These are phyloP conservation scores for Steinernema feltiae DNA, from an alignment of 1,140 invertebrate genomes.

Conservation along the genomic window DNA sequence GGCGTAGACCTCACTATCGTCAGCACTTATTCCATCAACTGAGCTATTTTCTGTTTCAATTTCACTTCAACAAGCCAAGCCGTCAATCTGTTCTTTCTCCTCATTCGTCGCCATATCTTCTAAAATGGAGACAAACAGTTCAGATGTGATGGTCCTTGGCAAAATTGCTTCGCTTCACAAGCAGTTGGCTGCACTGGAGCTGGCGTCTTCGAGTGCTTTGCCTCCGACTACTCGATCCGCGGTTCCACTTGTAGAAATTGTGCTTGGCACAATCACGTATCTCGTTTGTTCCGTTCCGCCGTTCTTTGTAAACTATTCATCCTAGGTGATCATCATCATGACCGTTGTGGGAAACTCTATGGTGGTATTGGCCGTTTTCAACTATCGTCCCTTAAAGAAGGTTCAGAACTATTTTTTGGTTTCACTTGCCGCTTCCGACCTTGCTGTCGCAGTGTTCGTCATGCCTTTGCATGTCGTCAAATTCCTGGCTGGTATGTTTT, in stretches of 20 bases:
- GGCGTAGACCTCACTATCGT: neutral
- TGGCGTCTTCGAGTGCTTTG: neutral
- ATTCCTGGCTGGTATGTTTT: slow-evolving; percentile 66
- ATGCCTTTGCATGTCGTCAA: slow-evolving; percentile 92
- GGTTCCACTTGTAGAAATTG: slow-evolving; percentile 52
- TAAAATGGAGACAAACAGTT: slow-evolving; percentile 12
- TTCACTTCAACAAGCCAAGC: neutral
- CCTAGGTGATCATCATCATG: slow-evolving; percentile 52
- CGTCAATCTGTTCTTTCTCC: neutral
- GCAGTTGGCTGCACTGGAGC: neutral
- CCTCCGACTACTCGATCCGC: slow-evolving; percentile 15
- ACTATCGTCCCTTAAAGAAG: slow-evolving; percentile 85
- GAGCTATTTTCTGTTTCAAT: slow-evolving; percentile 9
- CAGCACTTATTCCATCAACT: neutral
- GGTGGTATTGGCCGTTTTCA: slow-evolving; percentile 90
- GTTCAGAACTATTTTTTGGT: slow-evolving; percentile 98
- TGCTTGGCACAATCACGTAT: slow-evolving; percentile 55
- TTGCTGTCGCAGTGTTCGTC: slow-evolving; percentile 89
- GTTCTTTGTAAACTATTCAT: neutral
- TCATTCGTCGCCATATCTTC: neutral
- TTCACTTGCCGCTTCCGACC: slow-evolving; percentile 88
- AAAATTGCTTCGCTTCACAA: neutral
- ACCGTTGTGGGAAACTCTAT: slow-evolving; percentile 90
- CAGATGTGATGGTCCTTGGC: slow-evolving; percentile 2
- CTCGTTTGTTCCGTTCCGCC: slow-evolving; percentile 39